Conservation (phyloP, 2,888 invertebrate species). For the Pollenia amentaria region DNA sequence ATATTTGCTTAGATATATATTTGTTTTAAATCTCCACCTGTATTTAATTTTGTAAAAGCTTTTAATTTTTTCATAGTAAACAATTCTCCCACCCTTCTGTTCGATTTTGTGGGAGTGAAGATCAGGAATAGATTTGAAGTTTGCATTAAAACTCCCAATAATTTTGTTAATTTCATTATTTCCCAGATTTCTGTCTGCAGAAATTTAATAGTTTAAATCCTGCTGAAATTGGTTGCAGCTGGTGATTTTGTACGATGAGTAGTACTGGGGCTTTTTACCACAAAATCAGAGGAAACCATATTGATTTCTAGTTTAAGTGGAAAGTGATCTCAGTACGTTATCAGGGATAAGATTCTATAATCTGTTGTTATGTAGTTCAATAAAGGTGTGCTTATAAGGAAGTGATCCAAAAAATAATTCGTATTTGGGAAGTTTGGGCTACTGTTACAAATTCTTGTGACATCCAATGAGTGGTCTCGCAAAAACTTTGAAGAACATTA, state of each 20-base stretch:
- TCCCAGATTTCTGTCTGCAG: background rate
- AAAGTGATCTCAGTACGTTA: constrained; percentile 4
- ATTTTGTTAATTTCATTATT: background rate
- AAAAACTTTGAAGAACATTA: no score
- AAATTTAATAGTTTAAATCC: background rate
- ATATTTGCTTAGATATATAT: constrained; percentile 35
- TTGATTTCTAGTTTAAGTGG: constrained; percentile 1
- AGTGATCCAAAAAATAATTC: background rate
- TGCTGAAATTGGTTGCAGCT: background rate
- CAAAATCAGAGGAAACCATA: no score
- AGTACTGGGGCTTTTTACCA: no score
- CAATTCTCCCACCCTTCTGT: no score
- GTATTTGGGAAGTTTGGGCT: no score
- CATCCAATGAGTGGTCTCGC: no score
- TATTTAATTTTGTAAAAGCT: no score
- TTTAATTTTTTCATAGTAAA: no score
- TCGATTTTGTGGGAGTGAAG: background rate
- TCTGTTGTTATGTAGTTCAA: background rate
- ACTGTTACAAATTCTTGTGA: no score
- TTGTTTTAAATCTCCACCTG: constrained; percentile 3
- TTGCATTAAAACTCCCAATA: background rate
- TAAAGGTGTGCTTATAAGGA: background rate
- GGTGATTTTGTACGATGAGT: background rate
- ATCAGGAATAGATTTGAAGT: background rate
- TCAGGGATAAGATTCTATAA: background rate